Base-by-base conservation (phyloP, 2,888 invertebrate species). In the Molanna angustata region DNA sequence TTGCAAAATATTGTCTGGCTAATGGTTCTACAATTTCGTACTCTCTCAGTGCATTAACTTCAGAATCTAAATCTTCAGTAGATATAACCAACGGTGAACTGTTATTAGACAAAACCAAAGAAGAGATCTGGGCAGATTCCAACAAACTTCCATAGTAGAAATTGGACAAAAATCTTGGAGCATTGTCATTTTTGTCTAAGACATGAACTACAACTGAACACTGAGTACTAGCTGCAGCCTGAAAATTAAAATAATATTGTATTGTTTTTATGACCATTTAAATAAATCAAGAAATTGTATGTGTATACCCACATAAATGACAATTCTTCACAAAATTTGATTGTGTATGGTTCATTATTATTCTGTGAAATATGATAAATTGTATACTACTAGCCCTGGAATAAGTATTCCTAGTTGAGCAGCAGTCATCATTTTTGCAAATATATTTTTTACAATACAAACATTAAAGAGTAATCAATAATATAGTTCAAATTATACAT, bases 161-260 rank as follows among this genome's bases (percentile, higher is more conserved):
- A 39, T 78, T 80, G 63, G 83, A 82, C 18, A 80, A 65, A 67
- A 93, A 88, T 62, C 73, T 71, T 0, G 94, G 94, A 18, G 84
- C 77, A 71, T 88, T 90, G 71, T 94, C 94, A 73, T 96, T 96
- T 62, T 83, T 82, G 72, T 96, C 95, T 57, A 93, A 73, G 55
- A 95, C 86, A 74, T 94, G 93, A 55, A 96, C 84, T 13, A 87
- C 75, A 20, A 94, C 85, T 62, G 77, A 81, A 58, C 88, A 86
- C 13, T 66, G 67, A 0, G 92, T 86, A 40, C 80, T 79, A 4
- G 87, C 86, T 57, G 86, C 74, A 21, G 73, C 76, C 76, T 76
- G 65, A 21, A 58, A 52, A 13, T 17, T 17, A 2, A 13, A 22
- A 37, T 13, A 27, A 35, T n/a, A n/a, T n/a, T n/a, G n/a, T n/a